phyloP scores from a whole-genome alignment of 2,113 vertebrate species.

The Grammomys dolichurus region DNA sequence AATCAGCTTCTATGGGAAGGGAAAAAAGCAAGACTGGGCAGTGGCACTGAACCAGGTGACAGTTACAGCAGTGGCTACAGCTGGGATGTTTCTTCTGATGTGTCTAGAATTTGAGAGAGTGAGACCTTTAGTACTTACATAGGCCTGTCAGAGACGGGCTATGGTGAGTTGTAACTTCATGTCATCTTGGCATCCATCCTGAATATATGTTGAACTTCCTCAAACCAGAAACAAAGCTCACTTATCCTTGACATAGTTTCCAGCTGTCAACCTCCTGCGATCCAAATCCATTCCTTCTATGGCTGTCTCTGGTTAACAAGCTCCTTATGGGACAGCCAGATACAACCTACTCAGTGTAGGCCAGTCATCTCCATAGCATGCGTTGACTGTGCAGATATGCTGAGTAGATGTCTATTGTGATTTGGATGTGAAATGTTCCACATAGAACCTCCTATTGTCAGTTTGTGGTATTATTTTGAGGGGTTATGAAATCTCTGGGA shows the following conservation, averaged over 20 bases:
- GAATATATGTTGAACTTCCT: not conserved
- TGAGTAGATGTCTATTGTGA: not conserved
- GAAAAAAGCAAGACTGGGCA: not conserved
- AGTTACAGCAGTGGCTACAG: not conserved
- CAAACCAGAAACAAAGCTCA: not conserved
- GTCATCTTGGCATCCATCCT: not conserved
- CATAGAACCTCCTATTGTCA: not conserved
- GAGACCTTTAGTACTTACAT: not conserved
- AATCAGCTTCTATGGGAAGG: not conserved
- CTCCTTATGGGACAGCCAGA: not conserved
- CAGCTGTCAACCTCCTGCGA: not conserved
- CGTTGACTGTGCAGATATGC: not conserved
- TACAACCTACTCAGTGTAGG: not conserved
- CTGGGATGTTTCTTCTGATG: not conserved
- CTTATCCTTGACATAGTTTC: not conserved
- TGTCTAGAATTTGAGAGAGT: not conserved
- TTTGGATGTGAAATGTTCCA: not conserved
- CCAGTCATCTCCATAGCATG: not conserved
- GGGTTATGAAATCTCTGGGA: not conserved
- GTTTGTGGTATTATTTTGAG: not conserved
- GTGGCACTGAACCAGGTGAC: fast-evolving
- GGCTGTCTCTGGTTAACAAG: no score
- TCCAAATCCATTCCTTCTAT: not conserved
- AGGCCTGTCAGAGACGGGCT: not conserved
- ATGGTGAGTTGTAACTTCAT: not conserved